Base-by-base conservation (phyloP, 92 coral and sea anemone species). In the Epizoanthus illoricatus region DNA sequence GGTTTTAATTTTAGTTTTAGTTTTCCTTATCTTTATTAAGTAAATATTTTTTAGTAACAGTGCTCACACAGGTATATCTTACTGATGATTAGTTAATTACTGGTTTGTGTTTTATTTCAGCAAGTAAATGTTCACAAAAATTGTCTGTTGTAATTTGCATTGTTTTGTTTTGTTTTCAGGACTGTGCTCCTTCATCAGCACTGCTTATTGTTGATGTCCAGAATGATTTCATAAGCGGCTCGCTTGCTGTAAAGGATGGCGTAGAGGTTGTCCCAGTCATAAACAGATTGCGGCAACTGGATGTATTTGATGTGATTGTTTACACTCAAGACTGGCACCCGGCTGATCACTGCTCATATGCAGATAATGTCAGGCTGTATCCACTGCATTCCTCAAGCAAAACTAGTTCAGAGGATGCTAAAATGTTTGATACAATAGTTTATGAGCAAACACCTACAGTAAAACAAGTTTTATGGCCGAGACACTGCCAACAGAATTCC, bases 241-340 rank as follows among this genome's bases (percentile, higher is more conserved):
- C 97, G 5, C 89, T 96, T 24, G 92, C 93, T 15, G 85, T 96
- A 56, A 89, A 91, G 74, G 94, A 96, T 85, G 98, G 90, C 0
- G 93, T 79, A 60, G 94, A 91, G 58, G 90, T 95, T 75, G 86
- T 95, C 12, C 84, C 94, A 42, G 60, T 88, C 20, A 90, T 95
- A 20, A 84, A 93, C 39, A 70, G 86, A 18, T 67, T 95, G 58
- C 85, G 93, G 55, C 73, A 92, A 18, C 71, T 89, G 42, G 86
- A 82, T 17, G 62, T 62, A 11, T 95, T 95, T 61, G 86, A 84
- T 45, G 85, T 89, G 57, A 69, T 93, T 52, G 92, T 74, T 7
- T 95, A 93, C 87, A 86, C 97, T 0, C 79, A 80, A 65, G 98
- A 95, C 55, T 95, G 98, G 98, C 98, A 95, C 58, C 98, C 97